Evolutionary conservation across 2,113 vertebrate genomes (phyloP), one percentile per base, ranked within the genome.

Genomic region (Scytalopus superciliaris): DNA sequence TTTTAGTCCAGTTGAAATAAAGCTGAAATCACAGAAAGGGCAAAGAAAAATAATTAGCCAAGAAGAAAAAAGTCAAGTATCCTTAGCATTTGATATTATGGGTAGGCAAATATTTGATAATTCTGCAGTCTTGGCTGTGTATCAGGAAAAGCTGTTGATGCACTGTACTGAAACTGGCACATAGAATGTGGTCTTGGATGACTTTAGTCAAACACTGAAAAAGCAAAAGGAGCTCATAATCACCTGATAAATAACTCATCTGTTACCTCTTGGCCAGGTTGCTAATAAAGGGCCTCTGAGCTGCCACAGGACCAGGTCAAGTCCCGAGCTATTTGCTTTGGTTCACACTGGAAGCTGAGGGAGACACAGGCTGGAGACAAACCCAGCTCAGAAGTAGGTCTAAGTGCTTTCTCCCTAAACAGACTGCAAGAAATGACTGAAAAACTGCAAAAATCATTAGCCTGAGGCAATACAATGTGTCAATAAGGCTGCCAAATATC

Each of bases 401-500:
- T 96, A 88, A 96, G 84, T 76, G 50, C 59, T 88, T 86, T 52
- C 66, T 73, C 39, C 52, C 53, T 67, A 76, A 95, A 92, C 21
- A 87, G 83, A 94, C 75, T 95, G 79, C 69, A 60, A 91, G 90
- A 88, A 95, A 93, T 75, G 55, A 91, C 91, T 77, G 75, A 74
- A 93, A 96, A 97, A 86, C 86, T 88, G 73, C 72, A 91, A 94
- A 86, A 97, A 91, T 59, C 69, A 80, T 22, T 74, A 95, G 95
- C 94, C 95, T 44, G 66, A 94, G 95, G 96, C 95, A 94, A 93
- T 33, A 57, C 44, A 53, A 92, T 67, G 77, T 92, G 94, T 97
- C 94, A 96, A 94, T 96, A 94, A 95, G 85, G 85, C 94, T 94
- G 93, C 81, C 85, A 94, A 97, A 95, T 77, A 96, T 21, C 69